These are phyloP conservation scores for Indri indri DNA, from an alignment of 2,113 vertebrate species.

Conservation along the genomic window DNA sequence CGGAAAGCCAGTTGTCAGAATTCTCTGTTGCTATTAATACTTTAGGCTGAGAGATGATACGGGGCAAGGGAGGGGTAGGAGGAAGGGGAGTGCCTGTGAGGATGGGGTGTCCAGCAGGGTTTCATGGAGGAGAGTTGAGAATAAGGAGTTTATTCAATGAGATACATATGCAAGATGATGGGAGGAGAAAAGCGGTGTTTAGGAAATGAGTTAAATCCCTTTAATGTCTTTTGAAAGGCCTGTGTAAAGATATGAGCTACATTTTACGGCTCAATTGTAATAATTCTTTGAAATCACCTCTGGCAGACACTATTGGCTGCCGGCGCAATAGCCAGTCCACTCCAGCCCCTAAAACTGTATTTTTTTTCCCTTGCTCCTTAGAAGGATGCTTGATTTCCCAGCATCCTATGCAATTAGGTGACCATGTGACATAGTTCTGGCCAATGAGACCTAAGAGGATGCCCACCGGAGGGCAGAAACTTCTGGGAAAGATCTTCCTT, in stretches of 20 bases:
- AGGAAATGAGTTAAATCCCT: background rate
- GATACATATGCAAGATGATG: fast-evolving
- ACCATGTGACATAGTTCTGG: background rate
- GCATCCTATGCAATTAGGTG: no score
- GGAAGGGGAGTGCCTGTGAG: background rate
- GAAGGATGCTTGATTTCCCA: background rate
- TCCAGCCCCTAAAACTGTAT: fast-evolving
- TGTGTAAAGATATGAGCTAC: background rate
- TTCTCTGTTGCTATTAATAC: no score
- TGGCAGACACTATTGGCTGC: fast-evolving
- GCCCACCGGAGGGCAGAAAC: background rate
- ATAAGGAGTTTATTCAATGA: background rate
- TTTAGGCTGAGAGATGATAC: fast-evolving
- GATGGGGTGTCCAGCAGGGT: no score
- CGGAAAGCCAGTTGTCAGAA: background rate
- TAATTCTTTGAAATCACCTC: background rate
- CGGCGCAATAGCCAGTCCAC: background rate
- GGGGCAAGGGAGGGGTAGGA: background rate
- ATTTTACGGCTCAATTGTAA: no score
- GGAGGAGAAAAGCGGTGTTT: background rate
- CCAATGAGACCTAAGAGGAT: background rate
- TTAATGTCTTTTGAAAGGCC: background rate
- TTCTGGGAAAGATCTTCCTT: background rate
- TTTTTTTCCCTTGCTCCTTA: fast-evolving
- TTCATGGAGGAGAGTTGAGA: background rate